Evolutionary conservation across 2,888 invertebrate genomes (phyloP).

Genomic region (Thyatira batis): DNA sequence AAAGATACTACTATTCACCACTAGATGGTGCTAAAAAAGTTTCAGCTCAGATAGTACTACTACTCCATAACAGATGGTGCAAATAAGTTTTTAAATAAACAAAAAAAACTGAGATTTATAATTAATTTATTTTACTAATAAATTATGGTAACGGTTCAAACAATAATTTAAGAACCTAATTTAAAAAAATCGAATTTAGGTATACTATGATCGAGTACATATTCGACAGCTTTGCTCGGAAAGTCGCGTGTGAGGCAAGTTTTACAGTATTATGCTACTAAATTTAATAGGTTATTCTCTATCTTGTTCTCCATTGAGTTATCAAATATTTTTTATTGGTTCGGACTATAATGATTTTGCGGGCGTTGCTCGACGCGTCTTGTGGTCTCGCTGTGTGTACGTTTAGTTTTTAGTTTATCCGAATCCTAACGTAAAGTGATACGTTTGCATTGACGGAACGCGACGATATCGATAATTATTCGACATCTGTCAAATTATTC

Average conservation of each 20-base stretch:
- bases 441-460: slow-evolving; percentile 61
- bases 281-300: slow-evolving; percentile 14
- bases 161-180: no score
- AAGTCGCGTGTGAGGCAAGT: slow-evolving; percentile 18
- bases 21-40: slow-evolving; percentile 23
- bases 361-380: slow-evolving; percentile 47
- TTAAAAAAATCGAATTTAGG: no score
- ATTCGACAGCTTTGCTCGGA: no score
- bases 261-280: slow-evolving; percentile 21
- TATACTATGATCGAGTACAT: no score
- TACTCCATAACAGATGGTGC: slow-evolving; percentile 22
- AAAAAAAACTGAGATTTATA: no score
- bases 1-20: slow-evolving; percentile 18
- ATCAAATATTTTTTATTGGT: slow-evolving; percentile 12
- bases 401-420: slow-evolving; percentile 55
- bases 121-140: not conserved
- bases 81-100: slow-evolving; percentile 5
- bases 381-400: slow-evolving; percentile 21
- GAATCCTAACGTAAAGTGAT: slow-evolving; percentile 59
- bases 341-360: slow-evolving; percentile 28
- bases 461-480: slow-evolving; percentile 48
- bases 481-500: slow-evolving; percentile 71
- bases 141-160: not conserved
- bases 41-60: not conserved
- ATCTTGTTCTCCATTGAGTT: not conserved